Evolutionary conservation across 2,113 vertebrate genomes (phyloP), one percentile per base, ranked within the genome.

Genomic region (Falcunculus frontatus): DNA sequence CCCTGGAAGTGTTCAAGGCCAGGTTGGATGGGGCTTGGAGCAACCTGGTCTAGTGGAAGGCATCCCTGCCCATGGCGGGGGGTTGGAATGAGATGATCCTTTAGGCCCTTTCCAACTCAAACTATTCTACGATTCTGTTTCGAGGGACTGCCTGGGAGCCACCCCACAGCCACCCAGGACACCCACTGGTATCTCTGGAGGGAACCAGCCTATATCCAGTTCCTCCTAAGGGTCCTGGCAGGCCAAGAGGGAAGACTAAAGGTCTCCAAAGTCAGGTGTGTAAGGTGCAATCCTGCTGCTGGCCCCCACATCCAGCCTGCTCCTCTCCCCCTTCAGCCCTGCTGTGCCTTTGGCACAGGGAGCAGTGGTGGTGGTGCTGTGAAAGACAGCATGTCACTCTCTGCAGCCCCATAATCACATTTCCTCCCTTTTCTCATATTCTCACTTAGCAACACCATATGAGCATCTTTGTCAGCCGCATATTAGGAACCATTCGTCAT

Each of bases 401-500:
- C 52, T 52, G 81, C 78, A 60, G 87, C 44, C 4, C 60, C 7
- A 0, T 50, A 75, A 94, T 93, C 22, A 3, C 62, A 44, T 94
- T 44, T n/a, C 63, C 76, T 84, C 49, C 65, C 74, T 87, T 44
- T n/a, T 16, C 64, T 77, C 68, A 41, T 75, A 56, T 10, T 75
- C 91, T 89, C 81, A 64, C 87, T 95, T 89, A 89, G 87, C 86
- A 87, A 73, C 84, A 41, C 53, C 29, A 3, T 12, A 60, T 3
- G 41, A 95, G 74, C 52, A 33, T 53, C 69, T 91, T 79, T 89
- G 93, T 73, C 94, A 89, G 84, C 77, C 11, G 9, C 62, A 10
- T 57, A 95, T 95, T 84, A 95, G 81, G 77, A 94, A 76, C 67
- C 69, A 95, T 95, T 89, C 10, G 20, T 96, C 89, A 92, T 91